Base-by-base conservation (phyloP, 2,888 invertebrate genomes). In the Gandaritis pyraliata region DNA sequence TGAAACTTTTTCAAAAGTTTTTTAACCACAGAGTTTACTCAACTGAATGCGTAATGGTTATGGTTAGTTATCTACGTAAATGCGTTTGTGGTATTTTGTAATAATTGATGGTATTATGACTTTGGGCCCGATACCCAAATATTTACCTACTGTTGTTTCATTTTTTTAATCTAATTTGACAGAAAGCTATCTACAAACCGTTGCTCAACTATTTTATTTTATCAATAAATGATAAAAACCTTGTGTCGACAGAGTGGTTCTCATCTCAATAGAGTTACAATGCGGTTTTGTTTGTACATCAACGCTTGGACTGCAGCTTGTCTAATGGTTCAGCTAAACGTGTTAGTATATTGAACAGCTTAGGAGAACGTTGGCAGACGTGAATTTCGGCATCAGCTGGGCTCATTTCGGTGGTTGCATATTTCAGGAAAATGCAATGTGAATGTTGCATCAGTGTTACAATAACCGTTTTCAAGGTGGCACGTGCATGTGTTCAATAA, bases 311-410 rank as follows among this genome's bases (percentile, higher is more conserved):
- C 15, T 11, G 50, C 33, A n/a, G 15, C 23, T 13, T 50, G 43
- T 50, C 51, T 46, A 29, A 13, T 15, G 29, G 18, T 15, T 75
- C 76, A 78, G 81, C 81, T 83, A 79, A 76, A 39, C 74, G 75
- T 75, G 78, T 74, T 83, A 80, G 84, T 84, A 81, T 82, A 82
- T 80, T 78, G 80, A 79, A 75, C 73, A 78, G 76, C 76, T 76
- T 75, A 76, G n/a, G 81, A 77, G 72, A 64, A 79, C 78, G 79
- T 70, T 71, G 69, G 74, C 70, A 74, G 69, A 74, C 72, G 71
- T 66, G 72, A 75, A 73, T 76, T 76, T 79, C 69, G 70, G 73
- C 74, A 76, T 73, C 77, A 79, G 70, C 75, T 77, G 74, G 70
- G 51, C 33, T 57, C 41, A 52, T 62, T 59, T 58, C 53, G 49